Evolutionary conservation across 2,113 vertebrate genomes (phyloP).

Genomic region (Pristiophorus japonicus): DNA sequence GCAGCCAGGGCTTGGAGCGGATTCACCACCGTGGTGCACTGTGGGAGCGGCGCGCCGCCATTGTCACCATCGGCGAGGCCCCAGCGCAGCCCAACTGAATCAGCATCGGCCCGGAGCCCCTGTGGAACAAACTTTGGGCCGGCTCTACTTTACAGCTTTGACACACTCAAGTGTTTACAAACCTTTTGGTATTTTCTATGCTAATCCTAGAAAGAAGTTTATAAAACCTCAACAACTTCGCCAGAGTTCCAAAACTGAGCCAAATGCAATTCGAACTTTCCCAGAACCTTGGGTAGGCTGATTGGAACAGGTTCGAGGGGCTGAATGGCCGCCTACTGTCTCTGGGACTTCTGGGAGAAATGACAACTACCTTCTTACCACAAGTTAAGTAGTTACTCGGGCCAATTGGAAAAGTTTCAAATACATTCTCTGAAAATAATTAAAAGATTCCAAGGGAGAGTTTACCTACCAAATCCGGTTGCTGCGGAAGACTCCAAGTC

Average conservation of each 20-base stretch:
- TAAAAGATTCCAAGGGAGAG: background rate
- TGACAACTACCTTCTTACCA: background rate
- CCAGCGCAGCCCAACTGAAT: background rate
- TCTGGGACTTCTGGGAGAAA: background rate
- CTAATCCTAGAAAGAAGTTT: background rate
- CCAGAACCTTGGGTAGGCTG: too few relatives aligned
- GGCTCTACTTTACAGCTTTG: background rate
- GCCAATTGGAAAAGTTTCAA: background rate
- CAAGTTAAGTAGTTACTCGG: background rate
- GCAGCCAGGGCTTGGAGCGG: background rate
- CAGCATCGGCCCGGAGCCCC: background rate
- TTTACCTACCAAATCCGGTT: background rate
- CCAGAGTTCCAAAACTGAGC: too few relatives aligned
- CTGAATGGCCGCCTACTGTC: background rate
- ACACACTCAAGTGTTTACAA: background rate
- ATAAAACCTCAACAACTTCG: too few relatives aligned
- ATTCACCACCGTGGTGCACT: background rate
- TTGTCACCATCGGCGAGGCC: background rate
- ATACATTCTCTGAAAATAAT: background rate
- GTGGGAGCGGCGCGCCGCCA: background rate
- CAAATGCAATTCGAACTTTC: too few relatives aligned
- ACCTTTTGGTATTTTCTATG: background rate
- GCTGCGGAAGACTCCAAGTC: background rate
- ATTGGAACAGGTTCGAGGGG: background rate
- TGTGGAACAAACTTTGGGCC: background rate